Evolutionary conservation across 2,113 vertebrate genomes (phyloP), one percentile per base, ranked within the genome.

Genomic region (Sebastes schlegelii): DNA sequence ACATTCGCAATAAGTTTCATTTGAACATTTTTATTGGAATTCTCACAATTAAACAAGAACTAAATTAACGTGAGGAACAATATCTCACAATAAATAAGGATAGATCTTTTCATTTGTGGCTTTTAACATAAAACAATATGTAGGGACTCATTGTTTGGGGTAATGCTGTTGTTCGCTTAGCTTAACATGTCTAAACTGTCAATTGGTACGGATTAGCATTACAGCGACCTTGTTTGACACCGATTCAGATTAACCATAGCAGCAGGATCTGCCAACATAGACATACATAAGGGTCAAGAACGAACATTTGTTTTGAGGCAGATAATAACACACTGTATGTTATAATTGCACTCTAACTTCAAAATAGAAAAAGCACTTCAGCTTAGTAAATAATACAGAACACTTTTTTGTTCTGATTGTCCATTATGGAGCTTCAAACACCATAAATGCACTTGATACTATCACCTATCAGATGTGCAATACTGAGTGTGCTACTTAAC

Each of bases 31-130:
- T 91, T 89, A 92, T 90, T 92, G 14, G 4, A 62, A 46, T 83
- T 66, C 21, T 78, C 65, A 66, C 52, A 71, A 82, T 77, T 64
- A 78, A 58, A 77, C 42, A 85, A 26, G 70, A 61, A 73, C 71
- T 66, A 79, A 80, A 89, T 84, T 19, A 86, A 81, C 58, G 77
- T 6, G 34, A 84, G 66, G 45, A 26, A 77, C 10, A 46, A 7
- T 12, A 61, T 89, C 17, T 78, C 8, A 64, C 65, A 95, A 95
- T 95, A 95, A 95, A 95, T 95, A 95, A 92, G 49, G 54, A 89
- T 90, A 88, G 19, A 88, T 88, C 75, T 80, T 83, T 77, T 82
- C 42, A 84, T 72, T 84, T 76, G 58, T 71, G 86, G 64, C 49
- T 88, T 86, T 81, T 45, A 81, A 83, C 69, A 90, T 68, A 78